Conservation (phyloP, 2,113 vertebrate genomes). For the Pitta sordida region DNA sequence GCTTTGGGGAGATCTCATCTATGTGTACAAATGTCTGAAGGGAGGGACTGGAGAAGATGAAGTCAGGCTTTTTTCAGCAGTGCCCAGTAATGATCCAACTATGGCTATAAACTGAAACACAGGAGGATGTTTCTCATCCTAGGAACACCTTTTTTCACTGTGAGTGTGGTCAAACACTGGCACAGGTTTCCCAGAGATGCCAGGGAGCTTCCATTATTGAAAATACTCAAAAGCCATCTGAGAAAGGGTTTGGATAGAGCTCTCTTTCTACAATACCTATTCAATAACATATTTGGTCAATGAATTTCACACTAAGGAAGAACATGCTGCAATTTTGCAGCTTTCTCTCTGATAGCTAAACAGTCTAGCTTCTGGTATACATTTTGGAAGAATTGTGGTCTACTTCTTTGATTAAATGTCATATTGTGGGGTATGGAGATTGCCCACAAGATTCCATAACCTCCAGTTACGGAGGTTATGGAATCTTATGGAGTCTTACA, state of each 20-base stretch:
- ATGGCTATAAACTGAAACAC: not conserved
- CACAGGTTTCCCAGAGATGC: not conserved
- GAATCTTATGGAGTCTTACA: no score
- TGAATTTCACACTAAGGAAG: not conserved
- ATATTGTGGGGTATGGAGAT: not conserved
- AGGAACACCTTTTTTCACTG: not conserved
- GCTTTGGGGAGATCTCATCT: not conserved
- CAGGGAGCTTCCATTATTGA: not conserved
- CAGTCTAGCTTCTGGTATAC: not conserved
- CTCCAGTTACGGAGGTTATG: no score
- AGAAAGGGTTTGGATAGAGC: not conserved
- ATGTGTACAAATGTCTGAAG: not conserved
- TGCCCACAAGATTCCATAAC: not conserved
- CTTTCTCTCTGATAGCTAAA: not conserved
- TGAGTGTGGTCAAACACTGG: not conserved
- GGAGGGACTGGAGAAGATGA: not conserved
- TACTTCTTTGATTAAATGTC: not conserved
- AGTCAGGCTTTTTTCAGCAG: not conserved
- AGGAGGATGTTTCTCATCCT: not conserved
- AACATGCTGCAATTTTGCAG: not conserved
- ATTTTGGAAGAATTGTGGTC: not conserved
- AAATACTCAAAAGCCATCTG: not conserved
- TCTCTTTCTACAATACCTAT: not conserved
- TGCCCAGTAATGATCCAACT: not conserved
- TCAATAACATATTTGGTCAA: not conserved